Evolutionary conservation across 2,797 vertebrate genomes (phyloP).

Genomic region (Sebastes iracundus): DNA sequence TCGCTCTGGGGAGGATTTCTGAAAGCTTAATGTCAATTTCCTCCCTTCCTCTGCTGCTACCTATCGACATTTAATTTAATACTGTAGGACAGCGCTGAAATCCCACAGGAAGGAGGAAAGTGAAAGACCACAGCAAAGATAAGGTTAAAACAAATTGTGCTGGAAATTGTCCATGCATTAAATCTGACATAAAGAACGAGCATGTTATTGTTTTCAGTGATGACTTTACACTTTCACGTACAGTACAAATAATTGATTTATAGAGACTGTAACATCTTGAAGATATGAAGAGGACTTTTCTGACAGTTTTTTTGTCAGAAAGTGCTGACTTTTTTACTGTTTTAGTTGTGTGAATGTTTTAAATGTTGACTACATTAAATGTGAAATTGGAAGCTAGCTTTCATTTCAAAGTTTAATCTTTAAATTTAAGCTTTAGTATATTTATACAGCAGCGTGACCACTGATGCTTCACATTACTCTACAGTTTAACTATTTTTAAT

Average conservation of each 20-base stretch:
- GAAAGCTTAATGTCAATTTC: slow-evolving; percentile 46
- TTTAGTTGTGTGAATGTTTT: not conserved
- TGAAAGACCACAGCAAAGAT: slow-evolving; percentile 17
- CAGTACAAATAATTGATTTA: not conserved
- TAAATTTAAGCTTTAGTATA: not conserved
- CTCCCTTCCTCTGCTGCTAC: slow-evolving; percentile 10
- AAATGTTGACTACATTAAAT: not conserved
- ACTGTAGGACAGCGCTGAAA: slow-evolving; percentile 1
- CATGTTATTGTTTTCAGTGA: not conserved
- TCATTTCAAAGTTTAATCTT: not conserved
- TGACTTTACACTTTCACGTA: not conserved
- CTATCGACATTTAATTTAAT: slow-evolving; percentile 54
- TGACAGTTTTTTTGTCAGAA: not conserved
- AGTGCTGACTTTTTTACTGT: not conserved
- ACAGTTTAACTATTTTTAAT: slow-evolving; percentile 9
- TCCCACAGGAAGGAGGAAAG: slow-evolving; percentile 18
- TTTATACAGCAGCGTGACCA: not conserved
- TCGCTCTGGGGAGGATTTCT: slow-evolving; percentile 41
- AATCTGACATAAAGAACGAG: slow-evolving; percentile 33
- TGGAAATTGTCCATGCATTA: slow-evolving; percentile 7
- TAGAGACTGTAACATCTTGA: not conserved
- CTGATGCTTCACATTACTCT: not conserved
- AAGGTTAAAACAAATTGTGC: slow-evolving; percentile 15
- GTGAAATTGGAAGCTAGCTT: not conserved
- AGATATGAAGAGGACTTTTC: not conserved